These are phyloP conservation scores for Entomobrya multifasciata DNA, from an alignment of 2,888 invertebrate species.

Conservation along the genomic window DNA sequence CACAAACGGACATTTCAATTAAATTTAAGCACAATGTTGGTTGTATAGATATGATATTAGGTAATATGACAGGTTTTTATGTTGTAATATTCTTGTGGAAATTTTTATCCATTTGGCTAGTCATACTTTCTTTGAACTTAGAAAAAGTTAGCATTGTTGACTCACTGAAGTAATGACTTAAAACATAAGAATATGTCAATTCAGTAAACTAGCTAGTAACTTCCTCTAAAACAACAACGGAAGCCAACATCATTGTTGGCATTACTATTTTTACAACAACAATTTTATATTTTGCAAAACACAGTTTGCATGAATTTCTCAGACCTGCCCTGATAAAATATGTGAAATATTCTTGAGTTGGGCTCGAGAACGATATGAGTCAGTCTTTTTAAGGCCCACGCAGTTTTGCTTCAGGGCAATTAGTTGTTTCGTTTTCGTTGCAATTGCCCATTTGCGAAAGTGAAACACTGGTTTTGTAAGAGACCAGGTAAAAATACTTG, in stretches of 20 bases:
- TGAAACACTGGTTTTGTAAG: too few species aligned
- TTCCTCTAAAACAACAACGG: too few species aligned
- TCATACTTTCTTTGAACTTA: not conserved
- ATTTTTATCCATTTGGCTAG: not conserved
- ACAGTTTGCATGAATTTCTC: too few species aligned
- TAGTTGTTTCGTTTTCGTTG: not conserved
- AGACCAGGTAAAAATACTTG: constrained; percentile 1
- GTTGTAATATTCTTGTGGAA: not conserved
- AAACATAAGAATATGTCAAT: too few species aligned
- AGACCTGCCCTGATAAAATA: too few species aligned
- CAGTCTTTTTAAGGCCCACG: not conserved
- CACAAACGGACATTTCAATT: constrained; percentile 18
- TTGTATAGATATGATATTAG: not conserved
- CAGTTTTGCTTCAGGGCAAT: not conserved
- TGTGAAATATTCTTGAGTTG: not conserved
- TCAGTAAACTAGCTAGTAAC: too few species aligned
- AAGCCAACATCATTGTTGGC: too few species aligned
- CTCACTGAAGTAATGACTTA: not conserved
- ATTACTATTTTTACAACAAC: too few species aligned
- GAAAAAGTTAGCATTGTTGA: not conserved
- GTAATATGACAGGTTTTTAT: not conserved
- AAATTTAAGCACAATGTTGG: too few species aligned
- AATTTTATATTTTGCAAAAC: too few species aligned
- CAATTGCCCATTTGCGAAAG: too few species aligned
- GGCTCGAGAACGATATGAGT: not conserved